Conservation (phyloP, 2,888 invertebrate genomes). For the Melanostoma mellinum region DNA sequence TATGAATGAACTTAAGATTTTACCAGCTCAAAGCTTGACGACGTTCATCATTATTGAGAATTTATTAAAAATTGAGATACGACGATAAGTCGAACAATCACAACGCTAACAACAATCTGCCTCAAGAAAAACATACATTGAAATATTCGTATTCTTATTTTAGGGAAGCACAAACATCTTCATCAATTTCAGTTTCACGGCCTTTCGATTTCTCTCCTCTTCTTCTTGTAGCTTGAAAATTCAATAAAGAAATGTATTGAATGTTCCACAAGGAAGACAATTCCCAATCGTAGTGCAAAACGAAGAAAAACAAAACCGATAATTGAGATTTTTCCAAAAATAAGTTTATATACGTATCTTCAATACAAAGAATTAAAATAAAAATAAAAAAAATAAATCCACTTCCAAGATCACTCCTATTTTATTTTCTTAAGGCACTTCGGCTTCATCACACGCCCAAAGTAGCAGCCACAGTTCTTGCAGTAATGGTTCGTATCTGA, state of each 20-base stretch:
- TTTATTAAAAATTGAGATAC: no score
- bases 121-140: no score
- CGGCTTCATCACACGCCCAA: slow-evolving; percentile 79
- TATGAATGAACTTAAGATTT: no score
- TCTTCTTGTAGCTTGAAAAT: no score
- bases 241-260: not conserved
- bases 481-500: slow-evolving; percentile 81
- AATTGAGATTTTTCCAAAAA: slow-evolving; percentile 54
- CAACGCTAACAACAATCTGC: no score
- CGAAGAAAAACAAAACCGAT: slow-evolving; percentile 22
- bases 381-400: slow-evolving; percentile 33
- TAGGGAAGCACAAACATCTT: no score
- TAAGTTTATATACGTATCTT: slow-evolving; percentile 49
- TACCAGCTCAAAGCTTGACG: no score
- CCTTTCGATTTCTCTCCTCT: no score
- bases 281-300: not conserved
- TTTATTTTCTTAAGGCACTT: slow-evolving; percentile 62
- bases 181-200: no score
- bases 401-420: slow-evolving; percentile 48
- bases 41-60: no score
- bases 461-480: slow-evolving; percentile 80
- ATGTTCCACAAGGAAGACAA: not conserved
- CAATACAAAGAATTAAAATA: slow-evolving; percentile 38
- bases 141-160: no score
- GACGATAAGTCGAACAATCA: no score